Evolutionary conservation across 2,797 vertebrate species (phyloP).

Genomic region (Siniperca undulata): DNA sequence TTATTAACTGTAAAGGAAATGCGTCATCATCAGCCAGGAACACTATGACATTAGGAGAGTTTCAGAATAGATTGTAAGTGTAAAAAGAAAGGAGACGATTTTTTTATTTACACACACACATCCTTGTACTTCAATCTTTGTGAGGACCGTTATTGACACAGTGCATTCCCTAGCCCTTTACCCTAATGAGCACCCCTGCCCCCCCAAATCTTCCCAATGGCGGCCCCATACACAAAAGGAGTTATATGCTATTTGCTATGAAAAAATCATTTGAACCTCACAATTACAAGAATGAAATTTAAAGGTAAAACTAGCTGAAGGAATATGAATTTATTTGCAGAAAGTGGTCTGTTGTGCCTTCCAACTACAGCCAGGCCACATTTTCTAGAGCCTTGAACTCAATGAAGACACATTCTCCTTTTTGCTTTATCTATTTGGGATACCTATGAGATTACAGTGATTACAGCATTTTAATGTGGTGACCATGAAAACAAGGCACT

Average conservation of each 20-base stretch:
- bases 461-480: background rate
- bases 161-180: too few relatives aligned
- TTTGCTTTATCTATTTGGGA: background rate
- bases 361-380: background rate
- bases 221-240: too few relatives aligned
- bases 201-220: too few relatives aligned
- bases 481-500: background rate
- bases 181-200: too few relatives aligned
- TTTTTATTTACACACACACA: too few relatives aligned
- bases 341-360: background rate
- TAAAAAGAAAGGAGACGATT: background rate
- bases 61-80: background rate
- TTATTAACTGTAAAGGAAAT: conserved; percentile 5
- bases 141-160: too few relatives aligned
- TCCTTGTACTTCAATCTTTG: too few relatives aligned
- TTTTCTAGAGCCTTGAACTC: background rate
- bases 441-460: background rate
- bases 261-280: background rate
- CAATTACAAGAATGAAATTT: background rate
- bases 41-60: background rate
- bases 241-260: too few relatives aligned
- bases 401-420: too few relatives aligned
- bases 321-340: background rate
- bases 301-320: background rate
- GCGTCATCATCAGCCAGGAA: background rate